Conservation (phyloP, 2,797 vertebrate species). For the Meriones psammophilus region DNA sequence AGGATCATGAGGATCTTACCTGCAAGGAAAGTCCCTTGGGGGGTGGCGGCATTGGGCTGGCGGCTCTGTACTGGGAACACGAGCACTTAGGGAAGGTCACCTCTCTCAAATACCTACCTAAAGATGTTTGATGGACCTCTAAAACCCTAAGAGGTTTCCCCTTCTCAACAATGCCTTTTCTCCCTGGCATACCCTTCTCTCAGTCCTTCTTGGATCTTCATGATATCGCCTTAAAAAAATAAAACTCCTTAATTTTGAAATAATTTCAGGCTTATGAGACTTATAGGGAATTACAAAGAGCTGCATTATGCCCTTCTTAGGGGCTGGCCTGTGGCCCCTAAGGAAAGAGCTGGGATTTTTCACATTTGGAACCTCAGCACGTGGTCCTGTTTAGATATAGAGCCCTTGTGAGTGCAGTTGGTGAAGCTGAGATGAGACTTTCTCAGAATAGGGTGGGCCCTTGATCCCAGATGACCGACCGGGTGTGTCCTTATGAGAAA, state of each 20-base stretch:
- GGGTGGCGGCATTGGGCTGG: not conserved
- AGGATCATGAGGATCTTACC: not conserved
- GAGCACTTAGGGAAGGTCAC: not conserved
- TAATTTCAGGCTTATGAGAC: not conserved
- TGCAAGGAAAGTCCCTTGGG: not conserved
- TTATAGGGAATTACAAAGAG: not conserved
- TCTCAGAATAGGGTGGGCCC: not conserved
- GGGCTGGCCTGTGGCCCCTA: not conserved
- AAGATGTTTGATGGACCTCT: not conserved
- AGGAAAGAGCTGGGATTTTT: not conserved
- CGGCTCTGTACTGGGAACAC: not conserved
- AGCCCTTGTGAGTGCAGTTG: not conserved
- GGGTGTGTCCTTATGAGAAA: not conserved
- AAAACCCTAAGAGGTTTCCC: not conserved
- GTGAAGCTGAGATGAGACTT: not conserved
- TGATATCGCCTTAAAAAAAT: slow-evolving; percentile 1
- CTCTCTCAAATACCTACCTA: not conserved
- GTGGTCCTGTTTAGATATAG: not conserved
- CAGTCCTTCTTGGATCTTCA: not conserved
- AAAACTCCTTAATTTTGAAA: slow-evolving; percentile 23
- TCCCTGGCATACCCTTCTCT: not conserved
- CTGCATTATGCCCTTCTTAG: not conserved
- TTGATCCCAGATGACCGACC: too few species aligned
- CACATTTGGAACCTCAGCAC: not conserved
- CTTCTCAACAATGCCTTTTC: not conserved